These are phyloP conservation scores for Lepidurus couesii DNA, from an alignment of 1,140 invertebrate genomes.

Conservation along the genomic window DNA sequence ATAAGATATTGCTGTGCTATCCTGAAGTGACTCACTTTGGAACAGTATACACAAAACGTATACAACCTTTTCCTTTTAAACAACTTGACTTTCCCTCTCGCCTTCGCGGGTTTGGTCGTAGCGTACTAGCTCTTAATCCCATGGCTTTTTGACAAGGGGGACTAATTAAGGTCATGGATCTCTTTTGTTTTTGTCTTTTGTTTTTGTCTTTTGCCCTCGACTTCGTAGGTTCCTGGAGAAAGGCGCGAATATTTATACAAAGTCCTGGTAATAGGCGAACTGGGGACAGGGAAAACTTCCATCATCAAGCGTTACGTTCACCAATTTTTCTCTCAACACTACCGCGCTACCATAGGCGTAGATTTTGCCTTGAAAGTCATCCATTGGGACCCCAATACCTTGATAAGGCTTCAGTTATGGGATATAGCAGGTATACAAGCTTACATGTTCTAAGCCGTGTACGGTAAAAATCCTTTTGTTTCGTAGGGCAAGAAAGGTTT, in stretches of 20 bases:
- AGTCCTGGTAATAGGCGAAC: slow-evolving; percentile 96
- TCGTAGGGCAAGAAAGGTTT: slow-evolving; percentile 87
- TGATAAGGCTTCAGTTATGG: slow-evolving; percentile 94
- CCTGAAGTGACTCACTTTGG: neutral
- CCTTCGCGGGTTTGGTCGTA: neutral
- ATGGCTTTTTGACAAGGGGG: slow-evolving; percentile 1
- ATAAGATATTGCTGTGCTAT: neutral
- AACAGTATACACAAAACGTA: neutral
- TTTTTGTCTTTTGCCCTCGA: slow-evolving; percentile 31
- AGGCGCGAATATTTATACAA: slow-evolving; percentile 93
- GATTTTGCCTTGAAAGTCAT: slow-evolving; percentile 98
- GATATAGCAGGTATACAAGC: slow-evolving; percentile 80
- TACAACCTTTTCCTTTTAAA: neutral
- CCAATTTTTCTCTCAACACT: slow-evolving; percentile 94
- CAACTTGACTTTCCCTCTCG: neutral
- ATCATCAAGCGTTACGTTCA: slow-evolving; percentile 98
- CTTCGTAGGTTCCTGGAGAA: slow-evolving; percentile 35
- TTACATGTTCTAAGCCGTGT: neutral
- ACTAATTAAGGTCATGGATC: slow-evolving; percentile 17
- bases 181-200: no score
- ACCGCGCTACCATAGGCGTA: slow-evolving; percentile 95
- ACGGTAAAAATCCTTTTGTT: neutral
- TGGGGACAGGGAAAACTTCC: slow-evolving; percentile 94
- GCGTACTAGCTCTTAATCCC: neutral
- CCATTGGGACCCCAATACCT: slow-evolving; percentile 91